A percentile compares a stretch with the other conserved stretches of the same genome.
Evolutionary conservation across 2,888 invertebrate genomes (phyloP).

Genomic region (Macrostomum cliftonense): DNA sequence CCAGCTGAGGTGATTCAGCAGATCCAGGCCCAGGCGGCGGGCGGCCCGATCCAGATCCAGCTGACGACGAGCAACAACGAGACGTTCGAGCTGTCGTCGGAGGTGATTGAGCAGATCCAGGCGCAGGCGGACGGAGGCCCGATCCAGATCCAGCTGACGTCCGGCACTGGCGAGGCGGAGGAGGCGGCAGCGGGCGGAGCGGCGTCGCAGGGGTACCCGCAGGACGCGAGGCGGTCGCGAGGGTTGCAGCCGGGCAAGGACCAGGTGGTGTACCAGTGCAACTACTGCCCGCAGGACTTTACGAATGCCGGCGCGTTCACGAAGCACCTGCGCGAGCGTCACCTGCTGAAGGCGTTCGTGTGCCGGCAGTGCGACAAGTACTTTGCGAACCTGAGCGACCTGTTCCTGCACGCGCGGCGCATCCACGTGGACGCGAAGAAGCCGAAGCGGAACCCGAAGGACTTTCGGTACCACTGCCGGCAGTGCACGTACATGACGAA

Average conservation of each 20-base stretch:
- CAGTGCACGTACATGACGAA: conserved; percentile 4
- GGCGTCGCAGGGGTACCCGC: no score
- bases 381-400: neutral
- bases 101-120: no score
- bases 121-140: no score
- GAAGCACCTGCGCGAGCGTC: neutral
- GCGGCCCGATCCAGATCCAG: no score
- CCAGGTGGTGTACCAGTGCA: neutral
- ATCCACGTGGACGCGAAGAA: conserved; percentile 2
- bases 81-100: no score
- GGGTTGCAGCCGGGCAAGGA: neutral
- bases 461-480: neutral
- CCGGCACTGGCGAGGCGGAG: no score
- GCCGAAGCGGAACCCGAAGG: neutral
- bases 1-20: no score
- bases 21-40: no score
- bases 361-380: conserved; percentile 1
- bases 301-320: conserved; percentile 1
- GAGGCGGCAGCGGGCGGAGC: no score
- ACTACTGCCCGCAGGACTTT: neutral
- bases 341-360: neutral
- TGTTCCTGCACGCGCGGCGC: conserved; percentile 3
- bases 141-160: no score
- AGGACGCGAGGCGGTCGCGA: neutral
- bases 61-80: no score